Base-by-base conservation (phyloP, 2,113 vertebrate species). In the Pterocles gutturalis region DNA sequence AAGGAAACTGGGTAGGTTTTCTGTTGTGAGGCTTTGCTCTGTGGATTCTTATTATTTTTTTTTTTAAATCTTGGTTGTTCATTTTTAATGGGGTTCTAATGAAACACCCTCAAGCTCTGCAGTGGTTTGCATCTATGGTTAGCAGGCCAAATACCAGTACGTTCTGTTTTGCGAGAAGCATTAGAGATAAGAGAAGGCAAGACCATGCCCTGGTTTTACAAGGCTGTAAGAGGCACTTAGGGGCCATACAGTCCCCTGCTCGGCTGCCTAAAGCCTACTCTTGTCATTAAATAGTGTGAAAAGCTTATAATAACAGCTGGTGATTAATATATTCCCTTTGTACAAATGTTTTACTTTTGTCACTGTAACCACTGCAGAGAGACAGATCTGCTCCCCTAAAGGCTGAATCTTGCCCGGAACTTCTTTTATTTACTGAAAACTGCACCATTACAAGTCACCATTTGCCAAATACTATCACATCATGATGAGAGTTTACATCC, bases 41-140 rank as follows among this genome's bases (percentile, higher is more conserved):
- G 38, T 45, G 46, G 38, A 84, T 82, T 76, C 64, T 72, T 66
- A 60, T n/a, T 78, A 4, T 25, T 91, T 82, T 90, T 17, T 72
- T 55, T 87, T 75, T 1, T 0, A 77, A 83, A 90, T 77, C 41
- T 72, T 20, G 67, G 77, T 88, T 88, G 69, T 55, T 92, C 91
- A 38, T 83, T 96, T 97, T 95, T 97, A 95, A 89, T 87, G 33
- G 75, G 34, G 91, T 82, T 97, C 91, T 93, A 95, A 93, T 93
- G 89, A 97, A 98, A 97, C 90, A 91, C 78, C 69, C 92, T 89
- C 61, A 61, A 91, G 91, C 61, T 53, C 77, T 95, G 77, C 85
- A 83, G 61, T 58, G 41, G 77, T 81, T 96, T 96, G 49, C 57
- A 65, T 69, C 81, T 46, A 34, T 14, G 62, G 57, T 43, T 88